Conservation (phyloP, 2,113 vertebrate species). For the Rostratula benghalensis region DNA sequence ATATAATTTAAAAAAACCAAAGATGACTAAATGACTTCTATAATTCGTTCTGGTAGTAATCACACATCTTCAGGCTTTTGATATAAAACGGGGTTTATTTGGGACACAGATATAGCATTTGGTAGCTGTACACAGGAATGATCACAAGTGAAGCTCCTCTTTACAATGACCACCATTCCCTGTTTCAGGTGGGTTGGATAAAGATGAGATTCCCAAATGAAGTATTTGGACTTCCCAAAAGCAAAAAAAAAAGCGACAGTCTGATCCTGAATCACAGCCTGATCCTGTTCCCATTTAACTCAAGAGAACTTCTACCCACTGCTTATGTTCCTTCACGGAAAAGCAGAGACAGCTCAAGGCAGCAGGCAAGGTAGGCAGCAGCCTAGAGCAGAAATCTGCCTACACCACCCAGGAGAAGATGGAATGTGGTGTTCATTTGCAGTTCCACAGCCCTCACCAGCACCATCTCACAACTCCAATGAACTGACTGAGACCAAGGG, state of each 20-base stretch:
- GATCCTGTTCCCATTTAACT: not conserved
- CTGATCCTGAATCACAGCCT: not conserved
- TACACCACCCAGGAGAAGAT: constrained; percentile 17
- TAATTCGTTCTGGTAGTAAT: not conserved
- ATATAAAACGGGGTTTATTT: not conserved
- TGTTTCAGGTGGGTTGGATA: not conserved
- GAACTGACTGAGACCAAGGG: not conserved
- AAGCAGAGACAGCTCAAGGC: constrained; percentile 36
- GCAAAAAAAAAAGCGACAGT: not conserved
- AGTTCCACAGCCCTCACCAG: constrained; percentile 2
- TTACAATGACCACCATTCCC: not conserved
- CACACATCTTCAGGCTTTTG: not conserved
- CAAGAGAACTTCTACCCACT: constrained; percentile 16
- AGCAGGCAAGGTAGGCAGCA: constrained; percentile 52
- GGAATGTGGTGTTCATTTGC: not conserved
- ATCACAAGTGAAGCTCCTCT: not conserved
- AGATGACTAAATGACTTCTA: not conserved
- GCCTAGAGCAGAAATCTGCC: constrained; percentile 45
- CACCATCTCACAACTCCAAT: not conserved
- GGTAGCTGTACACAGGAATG: not conserved
- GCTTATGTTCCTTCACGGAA: not conserved
- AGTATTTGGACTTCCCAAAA: not conserved
- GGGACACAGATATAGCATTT: not conserved
- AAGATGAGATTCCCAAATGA: not conserved
- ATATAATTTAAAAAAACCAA: not conserved